These are phyloP conservation scores for Acromyrmex charruanus DNA, from an alignment of 1,140 invertebrate species.

Conservation along the genomic window DNA sequence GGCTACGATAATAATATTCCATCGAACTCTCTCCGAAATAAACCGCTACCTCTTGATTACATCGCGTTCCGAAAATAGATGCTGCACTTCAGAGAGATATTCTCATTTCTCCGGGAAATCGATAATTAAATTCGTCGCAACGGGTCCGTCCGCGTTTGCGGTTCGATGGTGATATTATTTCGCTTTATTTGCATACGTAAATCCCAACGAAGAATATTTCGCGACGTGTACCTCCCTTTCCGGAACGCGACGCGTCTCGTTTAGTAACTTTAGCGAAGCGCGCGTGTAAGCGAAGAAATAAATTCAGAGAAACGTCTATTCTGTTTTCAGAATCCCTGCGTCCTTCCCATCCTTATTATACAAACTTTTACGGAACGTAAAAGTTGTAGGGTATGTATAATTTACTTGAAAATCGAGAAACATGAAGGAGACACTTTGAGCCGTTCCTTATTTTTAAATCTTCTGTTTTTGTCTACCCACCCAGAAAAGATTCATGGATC, in stretches of 20 bases:
- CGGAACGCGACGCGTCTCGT: background rate
- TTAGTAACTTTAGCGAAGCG: background rate
- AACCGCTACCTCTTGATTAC: slow-evolving; percentile 34
- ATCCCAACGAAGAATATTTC: slow-evolving; percentile 15
- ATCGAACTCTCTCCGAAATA: slow-evolving; percentile 46
- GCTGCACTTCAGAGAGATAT: slow-evolving; percentile 22
- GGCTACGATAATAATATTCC: slow-evolving; percentile 52
- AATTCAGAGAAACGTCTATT: slow-evolving; percentile 29
- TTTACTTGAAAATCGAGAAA: background rate
- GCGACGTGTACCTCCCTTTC: background rate
- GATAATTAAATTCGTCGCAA: slow-evolving; percentile 56
- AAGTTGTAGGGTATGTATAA: slow-evolving; percentile 5
- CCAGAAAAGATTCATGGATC: too few relatives aligned
- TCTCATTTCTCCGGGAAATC: slow-evolving; percentile 18
- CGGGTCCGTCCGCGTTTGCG: slow-evolving; percentile 19
- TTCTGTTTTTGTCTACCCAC: too few relatives aligned
- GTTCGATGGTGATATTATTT: slow-evolving; percentile 61
- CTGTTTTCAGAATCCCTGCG: background rate
- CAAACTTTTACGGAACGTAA: background rate
- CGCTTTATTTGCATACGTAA: slow-evolving; percentile 47
- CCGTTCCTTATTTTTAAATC: background rate
- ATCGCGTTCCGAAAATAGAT: slow-evolving; percentile 32
- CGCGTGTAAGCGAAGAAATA: slow-evolving; percentile 34
- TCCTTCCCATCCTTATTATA: background rate
- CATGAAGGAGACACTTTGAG: background rate